phyloP scores from a whole-genome alignment of 2,113 vertebrate genomes.

The Oreochromis aureus region DNA sequence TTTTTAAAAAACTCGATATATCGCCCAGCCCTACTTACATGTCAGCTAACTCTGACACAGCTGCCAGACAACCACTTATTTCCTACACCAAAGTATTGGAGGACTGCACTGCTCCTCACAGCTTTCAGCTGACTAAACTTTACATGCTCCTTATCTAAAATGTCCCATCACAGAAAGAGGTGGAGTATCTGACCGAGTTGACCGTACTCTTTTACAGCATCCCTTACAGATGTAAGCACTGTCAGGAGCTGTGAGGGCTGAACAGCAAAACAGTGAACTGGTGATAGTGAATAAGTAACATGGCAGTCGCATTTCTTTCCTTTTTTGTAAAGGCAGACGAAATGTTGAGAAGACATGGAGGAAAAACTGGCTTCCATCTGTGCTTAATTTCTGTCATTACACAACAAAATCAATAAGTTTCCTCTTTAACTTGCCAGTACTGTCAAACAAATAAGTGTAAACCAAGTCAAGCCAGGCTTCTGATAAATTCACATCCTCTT shows the following conservation, averaged over 20 bases:
- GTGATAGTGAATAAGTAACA: neutral
- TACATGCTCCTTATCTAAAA: neutral
- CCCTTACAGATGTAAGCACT: neutral
- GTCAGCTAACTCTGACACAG: neutral
- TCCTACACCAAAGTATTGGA: neutral
- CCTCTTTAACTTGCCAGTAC: neutral
- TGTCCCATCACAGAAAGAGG: neutral
- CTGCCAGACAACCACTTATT: neutral
- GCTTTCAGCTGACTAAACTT: neutral
- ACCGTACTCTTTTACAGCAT: neutral
- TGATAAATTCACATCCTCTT: neutral
- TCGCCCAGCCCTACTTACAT: neutral
- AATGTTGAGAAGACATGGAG: neutral
- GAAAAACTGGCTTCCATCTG: neutral
- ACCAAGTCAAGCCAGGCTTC: neutral
- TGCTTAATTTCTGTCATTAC: neutral
- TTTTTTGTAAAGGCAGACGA: rapidly evolving
- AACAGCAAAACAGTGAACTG: neutral
- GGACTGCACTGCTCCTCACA: neutral
- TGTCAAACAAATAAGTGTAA: neutral
- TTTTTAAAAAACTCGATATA: too few species aligned
- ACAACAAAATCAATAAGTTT: neutral
- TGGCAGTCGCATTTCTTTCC: neutral
- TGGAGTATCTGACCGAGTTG: neutral
- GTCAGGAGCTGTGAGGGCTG: neutral